Evolutionary conservation across 1,140 invertebrate species (phyloP).

Genomic region (Sarcophaga peregrina): DNA sequence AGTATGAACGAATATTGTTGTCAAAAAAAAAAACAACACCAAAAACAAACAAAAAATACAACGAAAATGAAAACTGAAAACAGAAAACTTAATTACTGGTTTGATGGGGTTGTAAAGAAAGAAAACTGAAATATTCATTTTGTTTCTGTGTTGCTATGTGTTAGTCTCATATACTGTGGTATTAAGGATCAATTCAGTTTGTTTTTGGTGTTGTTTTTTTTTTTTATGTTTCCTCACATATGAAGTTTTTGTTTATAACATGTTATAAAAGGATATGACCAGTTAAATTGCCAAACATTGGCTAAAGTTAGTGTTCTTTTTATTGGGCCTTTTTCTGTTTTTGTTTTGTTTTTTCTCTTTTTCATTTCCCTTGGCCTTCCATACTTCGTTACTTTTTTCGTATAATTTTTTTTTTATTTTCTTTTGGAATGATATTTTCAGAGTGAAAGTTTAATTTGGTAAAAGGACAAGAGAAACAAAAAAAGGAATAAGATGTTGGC

Average conservation of each 20-base stretch:
- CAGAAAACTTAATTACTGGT: slow-evolving; percentile 20
- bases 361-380: not conserved
- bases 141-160: not conserved
- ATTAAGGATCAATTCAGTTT: not conserved
- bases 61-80: not conserved
- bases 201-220: not conserved
- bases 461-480: too few species aligned
- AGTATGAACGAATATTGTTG: too few species aligned
- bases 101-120: slow-evolving; percentile 17
- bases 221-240: not conserved
- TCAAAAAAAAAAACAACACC: not conserved
- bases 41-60: not conserved
- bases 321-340: not conserved
- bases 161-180: not conserved
- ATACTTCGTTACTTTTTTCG: too few species aligned
- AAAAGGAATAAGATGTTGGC: too few species aligned
- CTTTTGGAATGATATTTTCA: too few species aligned
- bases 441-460: too few species aligned
- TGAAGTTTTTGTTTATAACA: slow-evolving; percentile 32
- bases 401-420: too few species aligned
- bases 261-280: slow-evolving; percentile 33
- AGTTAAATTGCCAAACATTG: slow-evolving; percentile 36
- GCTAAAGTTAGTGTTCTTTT: not conserved
- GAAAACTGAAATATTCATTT: not conserved
- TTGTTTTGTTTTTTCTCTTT: not conserved